These are phyloP conservation scores for Martes martes DNA, from an alignment of 2,113 vertebrate genomes.

Conservation along the genomic window DNA sequence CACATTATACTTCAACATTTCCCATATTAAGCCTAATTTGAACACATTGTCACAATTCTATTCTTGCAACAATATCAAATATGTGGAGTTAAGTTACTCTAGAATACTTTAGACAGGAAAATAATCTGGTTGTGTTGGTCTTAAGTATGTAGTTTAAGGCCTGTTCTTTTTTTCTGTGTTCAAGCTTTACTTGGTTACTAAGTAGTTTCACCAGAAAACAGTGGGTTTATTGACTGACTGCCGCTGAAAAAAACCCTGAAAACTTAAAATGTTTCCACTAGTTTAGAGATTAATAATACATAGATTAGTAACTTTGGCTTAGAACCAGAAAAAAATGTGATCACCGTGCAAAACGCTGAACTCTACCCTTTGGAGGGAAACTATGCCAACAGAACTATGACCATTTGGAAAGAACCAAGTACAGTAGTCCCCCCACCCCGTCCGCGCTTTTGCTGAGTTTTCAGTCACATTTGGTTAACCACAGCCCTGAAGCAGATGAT, in stretches of 20 bases:
- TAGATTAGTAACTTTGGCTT: neutral
- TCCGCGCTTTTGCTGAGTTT: neutral
- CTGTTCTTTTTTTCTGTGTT: neutral
- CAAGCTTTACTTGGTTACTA: neutral
- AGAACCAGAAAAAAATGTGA: neutral
- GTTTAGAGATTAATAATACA: neutral
- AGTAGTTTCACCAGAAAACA: neutral
- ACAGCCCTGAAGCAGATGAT: neutral
- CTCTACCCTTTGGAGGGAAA: neutral
- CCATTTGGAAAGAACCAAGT: neutral
- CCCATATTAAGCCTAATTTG: neutral
- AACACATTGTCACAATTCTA: neutral
- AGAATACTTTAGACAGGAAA: slow-evolving; percentile 3
- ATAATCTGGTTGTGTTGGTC: neutral
- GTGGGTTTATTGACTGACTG: neutral
- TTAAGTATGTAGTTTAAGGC: neutral
- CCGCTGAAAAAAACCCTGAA: neutral
- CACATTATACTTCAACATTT: neutral
- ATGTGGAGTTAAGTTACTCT: neutral
- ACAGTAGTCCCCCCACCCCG: neutral
- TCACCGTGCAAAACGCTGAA: neutral
- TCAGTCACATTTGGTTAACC: neutral
- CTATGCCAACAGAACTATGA: neutral
- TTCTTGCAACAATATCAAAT: neutral
- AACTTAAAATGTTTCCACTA: neutral